Evolutionary conservation across 2,888 invertebrate species (phyloP), one percentile per base, ranked within the genome.

Genomic region (Stenichneumon culpator): DNA sequence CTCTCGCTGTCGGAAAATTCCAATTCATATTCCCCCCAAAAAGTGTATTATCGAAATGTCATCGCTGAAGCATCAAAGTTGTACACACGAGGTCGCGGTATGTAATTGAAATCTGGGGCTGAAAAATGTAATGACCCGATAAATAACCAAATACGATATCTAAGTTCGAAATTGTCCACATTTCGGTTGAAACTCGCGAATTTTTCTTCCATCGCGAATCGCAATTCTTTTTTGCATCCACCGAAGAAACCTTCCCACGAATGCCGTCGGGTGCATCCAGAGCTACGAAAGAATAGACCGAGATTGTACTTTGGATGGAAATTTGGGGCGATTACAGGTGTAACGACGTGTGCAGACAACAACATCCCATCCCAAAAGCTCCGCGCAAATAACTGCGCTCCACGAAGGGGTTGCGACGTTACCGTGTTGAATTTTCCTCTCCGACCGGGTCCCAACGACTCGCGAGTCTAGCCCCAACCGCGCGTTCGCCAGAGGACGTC

Each of bases 321-420:
- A 86, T 85, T 74, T 28, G 6, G 11, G 22, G 67, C 50, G 39
- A 74, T 84, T 84, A 84, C 79, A 86, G 82, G 80, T 84, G 84
- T 78, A 86, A 86, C 86, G 82, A 84, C 69, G 74, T 81, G 79
- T 79, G 63, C 72, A 65, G 44, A 25, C 36, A 44, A 50, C 19
- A 47, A 81, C 74, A 28, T 28, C 14, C 70, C 73, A 25, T 25
- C 52, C 28, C 63, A 11, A 39, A 39, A 39, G 39, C 39, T 39
- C 11, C 5, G 39, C 9, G 39, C 9, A 11, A 39, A 39, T 39
- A 72, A 47, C n/a, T 72, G 80, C 11, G 25, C n/a, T 25, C 5
- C 32, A 54, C 54, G 11, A 72, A 47, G 50, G 60, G 5, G 60
- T 6, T 6, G 44, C 39, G 39, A 11, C 11, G 39, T 39, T 39